Percentiles rank a stretch among this genome's conserved stretches.
Conservation (phyloP, 2,113 vertebrate species). For the Serilophus lunatus region DNA sequence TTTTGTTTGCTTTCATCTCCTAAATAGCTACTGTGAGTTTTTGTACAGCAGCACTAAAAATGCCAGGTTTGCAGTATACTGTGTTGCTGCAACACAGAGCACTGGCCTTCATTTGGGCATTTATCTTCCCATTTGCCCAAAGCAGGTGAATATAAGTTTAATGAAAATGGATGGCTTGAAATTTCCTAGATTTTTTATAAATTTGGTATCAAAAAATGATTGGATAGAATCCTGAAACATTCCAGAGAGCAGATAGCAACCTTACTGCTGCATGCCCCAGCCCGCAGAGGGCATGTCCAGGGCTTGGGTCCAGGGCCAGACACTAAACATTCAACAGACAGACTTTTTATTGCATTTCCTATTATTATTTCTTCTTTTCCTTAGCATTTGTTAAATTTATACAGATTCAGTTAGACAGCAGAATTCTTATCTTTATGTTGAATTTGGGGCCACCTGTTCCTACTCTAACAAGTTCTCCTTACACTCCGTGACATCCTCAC, state of each 20-base stretch:
- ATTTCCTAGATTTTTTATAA: neutral
- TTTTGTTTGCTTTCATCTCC: neutral
- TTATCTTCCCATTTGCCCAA: neutral
- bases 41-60: neutral
- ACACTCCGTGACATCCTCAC: neutral
- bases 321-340: neutral
- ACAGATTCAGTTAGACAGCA: neutral
- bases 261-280: neutral
- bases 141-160: neutral
- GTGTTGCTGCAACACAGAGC: neutral
- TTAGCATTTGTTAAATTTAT: neutral
- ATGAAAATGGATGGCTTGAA: neutral
- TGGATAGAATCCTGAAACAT: constrained; percentile 11
- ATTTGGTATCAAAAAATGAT: neutral
- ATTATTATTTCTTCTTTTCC: neutral
- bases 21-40: neutral
- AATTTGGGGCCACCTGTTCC: neutral
- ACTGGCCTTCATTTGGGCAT: neutral
- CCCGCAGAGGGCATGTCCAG: neutral
- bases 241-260: neutral
- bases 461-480: neutral
- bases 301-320: neutral
- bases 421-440: neutral
- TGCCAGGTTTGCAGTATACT: neutral
- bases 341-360: neutral